Conservation (phyloP, 2,113 vertebrate genomes). For the Datnioides undecimradiatus region DNA sequence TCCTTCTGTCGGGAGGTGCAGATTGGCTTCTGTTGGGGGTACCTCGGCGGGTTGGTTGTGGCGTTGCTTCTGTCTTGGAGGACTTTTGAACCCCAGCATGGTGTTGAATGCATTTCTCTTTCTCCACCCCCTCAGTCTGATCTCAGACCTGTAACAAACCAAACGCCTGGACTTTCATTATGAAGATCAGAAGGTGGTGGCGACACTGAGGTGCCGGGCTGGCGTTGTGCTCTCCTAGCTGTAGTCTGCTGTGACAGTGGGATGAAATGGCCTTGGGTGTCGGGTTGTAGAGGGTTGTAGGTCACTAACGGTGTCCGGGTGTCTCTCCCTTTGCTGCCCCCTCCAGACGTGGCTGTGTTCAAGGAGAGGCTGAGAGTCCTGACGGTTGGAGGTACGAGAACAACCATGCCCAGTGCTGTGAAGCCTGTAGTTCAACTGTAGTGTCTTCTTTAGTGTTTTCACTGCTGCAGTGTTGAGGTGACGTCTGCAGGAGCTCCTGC, state of each 20-base stretch:
- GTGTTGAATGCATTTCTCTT: conserved; percentile 5
- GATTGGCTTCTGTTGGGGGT: conserved; percentile 40
- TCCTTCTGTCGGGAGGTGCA: too few relatives aligned
- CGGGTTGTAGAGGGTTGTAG: background rate
- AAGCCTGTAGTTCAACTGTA: conserved; percentile 11
- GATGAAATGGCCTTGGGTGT: background rate
- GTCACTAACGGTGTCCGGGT: conserved; percentile 77
- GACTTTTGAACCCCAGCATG: conserved; percentile 39
- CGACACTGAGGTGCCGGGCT: background rate
- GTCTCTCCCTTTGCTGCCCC: conserved; percentile 78
- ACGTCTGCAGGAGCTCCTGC: background rate
- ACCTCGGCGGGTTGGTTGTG: conserved; percentile 18
- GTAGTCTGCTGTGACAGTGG: background rate
- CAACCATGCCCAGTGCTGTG: conserved; percentile 16
- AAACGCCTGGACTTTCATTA: background rate
- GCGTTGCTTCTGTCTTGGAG: conserved; percentile 15
- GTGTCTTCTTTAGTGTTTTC: background rate
- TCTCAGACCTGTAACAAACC: background rate
- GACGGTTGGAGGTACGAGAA: conserved; percentile 96
- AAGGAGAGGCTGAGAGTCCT: conserved; percentile 95
- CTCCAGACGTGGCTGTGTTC: conserved; percentile 92
- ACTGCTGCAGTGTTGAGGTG: background rate
- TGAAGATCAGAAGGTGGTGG: background rate
- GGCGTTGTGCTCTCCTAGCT: conserved; percentile 1
- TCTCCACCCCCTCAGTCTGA: background rate